A percentile compares a stretch with the other conserved stretches of the same genome.
Evolutionary conservation across 2,113 vertebrate genomes (phyloP).

Genomic region (Euleptes europaea): DNA sequence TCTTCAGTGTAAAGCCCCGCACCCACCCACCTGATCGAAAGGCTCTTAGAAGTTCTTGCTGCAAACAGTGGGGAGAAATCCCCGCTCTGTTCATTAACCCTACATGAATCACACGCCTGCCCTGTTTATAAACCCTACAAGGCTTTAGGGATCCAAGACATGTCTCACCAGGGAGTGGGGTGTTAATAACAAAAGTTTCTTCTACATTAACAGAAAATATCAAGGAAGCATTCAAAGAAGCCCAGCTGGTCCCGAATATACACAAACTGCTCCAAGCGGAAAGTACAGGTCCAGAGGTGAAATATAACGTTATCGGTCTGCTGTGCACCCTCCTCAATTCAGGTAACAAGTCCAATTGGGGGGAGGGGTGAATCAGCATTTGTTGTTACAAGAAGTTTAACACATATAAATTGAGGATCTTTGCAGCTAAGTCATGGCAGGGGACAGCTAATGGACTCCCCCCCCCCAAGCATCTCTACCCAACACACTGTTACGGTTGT

Average conservation of each 20-base stretch:
- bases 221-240: conserved; percentile 75
- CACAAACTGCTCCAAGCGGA: conserved; percentile 83
- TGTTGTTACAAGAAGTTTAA: background rate
- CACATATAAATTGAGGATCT: background rate
- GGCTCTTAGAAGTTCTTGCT: no score
- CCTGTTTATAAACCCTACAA: background rate
- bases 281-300: conserved; percentile 82
- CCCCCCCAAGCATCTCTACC: no score
- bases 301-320: conserved; percentile 83
- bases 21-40: no score
- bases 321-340: conserved; percentile 85
- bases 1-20: no score
- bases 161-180: background rate
- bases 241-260: conserved; percentile 76
- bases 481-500: background rate
- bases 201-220: conserved; percentile 75
- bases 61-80: no score
- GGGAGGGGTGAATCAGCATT: background rate
- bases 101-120: no score
- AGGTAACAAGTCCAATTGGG: conserved; percentile 66
- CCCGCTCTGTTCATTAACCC: no score
- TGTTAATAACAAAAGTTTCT: background rate
- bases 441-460: no score
- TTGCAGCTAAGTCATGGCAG: background rate
- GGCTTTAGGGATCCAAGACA: background rate